Conservation (phyloP, 2,113 vertebrate species). For the Leptodactylus fuscus region DNA sequence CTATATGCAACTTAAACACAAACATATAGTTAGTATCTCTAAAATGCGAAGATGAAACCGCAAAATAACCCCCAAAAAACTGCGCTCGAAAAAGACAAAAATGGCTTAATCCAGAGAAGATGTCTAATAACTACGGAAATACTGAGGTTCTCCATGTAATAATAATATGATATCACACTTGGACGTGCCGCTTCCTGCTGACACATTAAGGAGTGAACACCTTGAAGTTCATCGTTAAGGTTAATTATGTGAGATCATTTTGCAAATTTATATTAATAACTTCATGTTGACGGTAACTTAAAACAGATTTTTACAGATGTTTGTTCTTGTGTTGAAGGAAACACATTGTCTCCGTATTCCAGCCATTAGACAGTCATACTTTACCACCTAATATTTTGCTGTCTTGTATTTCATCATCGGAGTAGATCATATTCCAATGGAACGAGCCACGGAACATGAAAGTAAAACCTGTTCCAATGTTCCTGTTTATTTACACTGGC, state of each 20-base stretch:
- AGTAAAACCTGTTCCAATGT: background rate
- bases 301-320: background rate
- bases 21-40: too few relatives aligned
- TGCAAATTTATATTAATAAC: background rate
- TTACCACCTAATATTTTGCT: background rate
- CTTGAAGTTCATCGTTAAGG: background rate
- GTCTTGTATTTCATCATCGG: background rate
- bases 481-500: background rate
- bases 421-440: background rate
- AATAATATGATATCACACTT: constrained; percentile 6
- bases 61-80: too few relatives aligned
- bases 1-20: too few relatives aligned
- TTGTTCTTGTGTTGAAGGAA: background rate
- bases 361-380: background rate
- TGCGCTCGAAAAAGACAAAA: too few relatives aligned
- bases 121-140: background rate
- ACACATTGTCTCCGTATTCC: background rate
- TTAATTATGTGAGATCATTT: constrained; percentile 20
- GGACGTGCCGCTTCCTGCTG: background rate
- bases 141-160: constrained; percentile 13
- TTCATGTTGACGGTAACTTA: background rate
- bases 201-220: background rate
- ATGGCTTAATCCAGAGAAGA: too few relatives aligned
- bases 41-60: too few relatives aligned
- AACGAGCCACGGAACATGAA: background rate